Conservation (phyloP, 2,888 invertebrate genomes). For the Limnephilus auricula region DNA sequence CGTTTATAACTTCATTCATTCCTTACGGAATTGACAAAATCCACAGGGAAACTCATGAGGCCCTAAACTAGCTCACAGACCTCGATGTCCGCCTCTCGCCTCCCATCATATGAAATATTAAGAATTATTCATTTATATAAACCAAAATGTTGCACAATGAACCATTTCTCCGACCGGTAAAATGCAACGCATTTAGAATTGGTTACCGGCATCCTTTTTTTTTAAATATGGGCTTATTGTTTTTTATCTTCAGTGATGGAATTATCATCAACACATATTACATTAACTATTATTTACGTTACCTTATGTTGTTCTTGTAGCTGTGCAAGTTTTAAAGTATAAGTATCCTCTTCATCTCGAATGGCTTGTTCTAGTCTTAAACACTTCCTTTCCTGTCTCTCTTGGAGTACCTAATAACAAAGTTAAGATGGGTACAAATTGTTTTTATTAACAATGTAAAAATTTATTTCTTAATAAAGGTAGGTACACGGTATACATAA, state of each 20-base stretch:
- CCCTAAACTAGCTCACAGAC: too few relatives aligned
- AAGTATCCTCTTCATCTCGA: constrained; percentile 90
- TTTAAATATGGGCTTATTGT: neutral
- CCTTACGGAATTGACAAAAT: too few relatives aligned
- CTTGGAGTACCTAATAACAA: constrained; percentile 82
- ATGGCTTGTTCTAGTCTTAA: constrained; percentile 88
- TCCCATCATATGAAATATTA: neutral
- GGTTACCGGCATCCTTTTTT: neutral
- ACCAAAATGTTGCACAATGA: neutral
- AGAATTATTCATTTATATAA: neutral
- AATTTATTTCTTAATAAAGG: too few relatives aligned
- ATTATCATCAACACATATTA: neutral
- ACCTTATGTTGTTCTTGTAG: constrained; percentile 92
- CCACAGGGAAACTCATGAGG: too few relatives aligned
- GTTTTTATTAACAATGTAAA: neutral
- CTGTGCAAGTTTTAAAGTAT: constrained; percentile 88
- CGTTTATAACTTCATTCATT: too few relatives aligned
- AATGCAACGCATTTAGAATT: neutral
- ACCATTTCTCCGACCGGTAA: neutral
- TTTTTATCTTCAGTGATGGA: neutral
- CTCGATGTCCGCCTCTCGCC: too few relatives aligned
- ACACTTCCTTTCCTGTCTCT: constrained; percentile 91
- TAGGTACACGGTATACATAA: too few relatives aligned
- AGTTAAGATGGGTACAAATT: neutral
- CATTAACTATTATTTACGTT: neutral